A percentile compares a stretch with the other conserved stretches of the same genome.
These are phyloP conservation scores for Pseudococcus jackbeardsleyi DNA, from an alignment of 2,888 invertebrate species.

Conservation along the genomic window DNA sequence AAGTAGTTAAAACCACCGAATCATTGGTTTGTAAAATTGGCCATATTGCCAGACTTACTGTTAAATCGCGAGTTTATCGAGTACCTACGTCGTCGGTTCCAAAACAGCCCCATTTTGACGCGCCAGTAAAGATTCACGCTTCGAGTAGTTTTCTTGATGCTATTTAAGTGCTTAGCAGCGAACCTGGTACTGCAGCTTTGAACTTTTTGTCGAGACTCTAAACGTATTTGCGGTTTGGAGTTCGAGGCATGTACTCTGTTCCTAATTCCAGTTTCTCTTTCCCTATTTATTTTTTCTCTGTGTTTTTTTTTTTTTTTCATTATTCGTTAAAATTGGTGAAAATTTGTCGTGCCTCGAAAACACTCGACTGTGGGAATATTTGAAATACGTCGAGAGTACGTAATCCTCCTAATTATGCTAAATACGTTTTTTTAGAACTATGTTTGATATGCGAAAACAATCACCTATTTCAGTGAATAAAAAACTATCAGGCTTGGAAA, in stretches of 20 bases:
- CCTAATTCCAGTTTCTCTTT: not conserved
- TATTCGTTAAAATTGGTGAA: not conserved
- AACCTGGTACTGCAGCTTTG: not conserved
- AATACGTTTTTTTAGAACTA: not conserved
- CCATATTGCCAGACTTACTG: not conserved
- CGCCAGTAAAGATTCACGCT: not conserved
- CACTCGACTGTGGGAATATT: too few relatives aligned
- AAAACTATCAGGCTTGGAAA: not conserved
- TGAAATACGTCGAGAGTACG: not conserved
- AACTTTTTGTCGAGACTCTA: not conserved
- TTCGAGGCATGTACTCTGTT: not conserved
- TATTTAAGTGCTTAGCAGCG: not conserved
- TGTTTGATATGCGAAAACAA: conserved; percentile 18
- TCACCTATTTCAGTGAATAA: not conserved
- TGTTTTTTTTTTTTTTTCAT: not conserved
- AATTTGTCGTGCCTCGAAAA: not conserved
- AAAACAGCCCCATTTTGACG: too few relatives aligned
- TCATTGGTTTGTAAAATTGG: conserved; percentile 32
- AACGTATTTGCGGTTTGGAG: not conserved
- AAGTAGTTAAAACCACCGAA: conserved; percentile 28
- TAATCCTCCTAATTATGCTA: not conserved
- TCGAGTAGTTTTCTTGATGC: not conserved
- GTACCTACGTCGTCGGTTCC: not conserved
- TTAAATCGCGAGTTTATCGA: conserved; percentile 45
- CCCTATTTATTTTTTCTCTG: not conserved